A percentile compares a stretch with the other conserved stretches of the same genome.
Conservation (phyloP, 2,113 vertebrate genomes). For the Symphodus melops region DNA sequence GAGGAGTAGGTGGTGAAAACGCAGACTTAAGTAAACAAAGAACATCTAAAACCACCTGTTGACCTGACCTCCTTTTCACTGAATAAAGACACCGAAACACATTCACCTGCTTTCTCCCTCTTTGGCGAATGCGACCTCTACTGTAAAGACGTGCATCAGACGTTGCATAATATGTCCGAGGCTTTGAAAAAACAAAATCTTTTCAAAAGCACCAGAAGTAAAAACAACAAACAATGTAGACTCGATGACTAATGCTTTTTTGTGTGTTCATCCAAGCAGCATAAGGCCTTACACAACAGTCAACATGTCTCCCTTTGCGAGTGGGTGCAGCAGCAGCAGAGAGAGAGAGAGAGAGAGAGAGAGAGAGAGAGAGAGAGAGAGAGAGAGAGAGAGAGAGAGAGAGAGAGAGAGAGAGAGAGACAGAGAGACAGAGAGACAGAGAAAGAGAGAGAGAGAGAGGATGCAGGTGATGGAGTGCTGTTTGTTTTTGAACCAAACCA, state of each 20-base stretch:
- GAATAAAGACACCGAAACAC: not conserved
- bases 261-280: conserved; percentile 51
- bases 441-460: conserved; percentile 2
- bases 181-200: conserved; percentile 59
- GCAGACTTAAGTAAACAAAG: not conserved
- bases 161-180: conserved; percentile 63
- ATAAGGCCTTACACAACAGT: conserved; percentile 63
- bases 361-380: not conserved
- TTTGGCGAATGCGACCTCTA: conserved; percentile 42
- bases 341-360: conserved; percentile 11
- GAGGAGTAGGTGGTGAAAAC: conserved; percentile 1
- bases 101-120: conserved; percentile 18
- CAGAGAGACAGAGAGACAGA: conserved; percentile 4
- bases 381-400: conserved; percentile 11
- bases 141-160: conserved; percentile 54
- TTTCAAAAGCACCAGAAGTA: conserved; percentile 59
- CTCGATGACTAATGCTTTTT: too few relatives aligned
- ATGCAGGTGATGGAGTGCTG: conserved; percentile 43
- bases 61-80: conserved; percentile 33
- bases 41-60: conserved; percentile 30
- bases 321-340: conserved; percentile 53
- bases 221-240: conserved; percentile 34
- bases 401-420: conserved; percentile 7
- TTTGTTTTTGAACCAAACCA: conserved; percentile 27
- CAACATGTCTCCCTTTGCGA: conserved; percentile 58